Evolutionary conservation across 2,888 invertebrate species (phyloP).

Genomic region (Panzeria rudis): DNA sequence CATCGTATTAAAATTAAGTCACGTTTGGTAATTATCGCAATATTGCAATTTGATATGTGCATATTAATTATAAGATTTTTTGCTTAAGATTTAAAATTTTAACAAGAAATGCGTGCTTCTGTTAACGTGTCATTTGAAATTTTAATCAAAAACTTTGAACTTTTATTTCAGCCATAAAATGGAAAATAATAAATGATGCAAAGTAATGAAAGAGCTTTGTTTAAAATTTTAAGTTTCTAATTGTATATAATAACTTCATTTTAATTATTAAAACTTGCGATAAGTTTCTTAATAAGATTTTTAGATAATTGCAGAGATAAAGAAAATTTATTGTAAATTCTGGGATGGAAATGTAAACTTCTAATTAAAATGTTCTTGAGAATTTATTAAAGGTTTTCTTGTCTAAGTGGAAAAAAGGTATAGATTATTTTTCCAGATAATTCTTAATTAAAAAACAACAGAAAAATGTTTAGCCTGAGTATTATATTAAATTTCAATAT

Average conservation of each 20-base stretch:
- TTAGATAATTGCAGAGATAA: conserved; percentile 6
- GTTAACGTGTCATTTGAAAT: background rate
- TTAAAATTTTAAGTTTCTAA: background rate
- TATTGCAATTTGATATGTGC: conserved; percentile 72
- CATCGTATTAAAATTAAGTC: conserved; percentile 65
- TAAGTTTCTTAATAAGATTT: background rate
- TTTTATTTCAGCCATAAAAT: conserved; percentile 1
- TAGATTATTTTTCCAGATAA: background rate
- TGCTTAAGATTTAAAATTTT: conserved; percentile 26
- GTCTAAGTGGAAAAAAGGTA: background rate
- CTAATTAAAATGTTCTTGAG: background rate
- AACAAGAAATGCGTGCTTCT: conserved; percentile 12
- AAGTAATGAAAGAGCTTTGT: background rate
- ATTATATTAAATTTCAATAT: too few species aligned
- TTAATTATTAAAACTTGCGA: background rate
- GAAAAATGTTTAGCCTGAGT: background rate
- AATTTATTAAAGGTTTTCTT: background rate
- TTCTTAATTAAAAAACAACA: background rate
- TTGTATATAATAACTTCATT: background rate
- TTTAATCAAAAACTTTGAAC: conserved; percentile 14
- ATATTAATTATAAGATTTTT: conserved; percentile 68
- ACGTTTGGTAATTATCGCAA: conserved; percentile 72
- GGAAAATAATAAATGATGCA: conserved; percentile 4
- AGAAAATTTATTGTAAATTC: background rate
- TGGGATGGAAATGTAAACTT: background rate